phyloP scores from a whole-genome alignment of 2,113 vertebrate species.

The Genyomyrus donnyi region DNA sequence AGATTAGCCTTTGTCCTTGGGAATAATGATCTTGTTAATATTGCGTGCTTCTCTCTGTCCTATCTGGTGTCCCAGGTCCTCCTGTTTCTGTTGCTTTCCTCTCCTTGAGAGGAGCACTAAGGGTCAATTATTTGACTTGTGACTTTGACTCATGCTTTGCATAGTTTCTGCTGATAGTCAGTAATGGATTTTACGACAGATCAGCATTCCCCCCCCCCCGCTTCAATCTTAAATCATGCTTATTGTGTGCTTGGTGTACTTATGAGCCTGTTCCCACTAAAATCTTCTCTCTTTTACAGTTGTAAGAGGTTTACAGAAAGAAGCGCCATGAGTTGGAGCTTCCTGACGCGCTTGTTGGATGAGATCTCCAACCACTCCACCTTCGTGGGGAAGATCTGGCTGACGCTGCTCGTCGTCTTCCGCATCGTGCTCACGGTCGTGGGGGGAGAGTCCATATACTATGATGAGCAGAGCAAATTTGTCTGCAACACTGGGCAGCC shows the following conservation, averaged over 20 bases:
- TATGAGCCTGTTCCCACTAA: background rate
- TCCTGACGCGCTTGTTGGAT: slow-evolving; percentile 76
- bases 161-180: background rate
- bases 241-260: background rate
- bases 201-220: background rate
- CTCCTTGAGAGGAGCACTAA: background rate
- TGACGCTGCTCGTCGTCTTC: slow-evolving; percentile 76
- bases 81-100: background rate
- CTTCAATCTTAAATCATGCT: background rate
- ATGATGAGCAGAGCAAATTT: slow-evolving; percentile 84
- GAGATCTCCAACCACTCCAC: slow-evolving; percentile 89
- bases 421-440: slow-evolving; percentile 80
- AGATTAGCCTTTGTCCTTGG: background rate
- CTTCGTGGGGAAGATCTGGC: slow-evolving; percentile 84
- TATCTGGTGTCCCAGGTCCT: background rate
- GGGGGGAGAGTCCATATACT: slow-evolving; percentile 82
- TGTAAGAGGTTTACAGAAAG: slow-evolving; percentile 26
- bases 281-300: slow-evolving; percentile 16
- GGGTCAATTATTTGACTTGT: background rate
- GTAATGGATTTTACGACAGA: background rate
- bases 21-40: background rate
- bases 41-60: background rate
- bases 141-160: background rate
- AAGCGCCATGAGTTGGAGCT: slow-evolving; percentile 83
- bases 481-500: slow-evolving; percentile 81